Base-by-base conservation (phyloP, 35 echinoderm and acorn worm genomes). In the Patiria miniata region DNA sequence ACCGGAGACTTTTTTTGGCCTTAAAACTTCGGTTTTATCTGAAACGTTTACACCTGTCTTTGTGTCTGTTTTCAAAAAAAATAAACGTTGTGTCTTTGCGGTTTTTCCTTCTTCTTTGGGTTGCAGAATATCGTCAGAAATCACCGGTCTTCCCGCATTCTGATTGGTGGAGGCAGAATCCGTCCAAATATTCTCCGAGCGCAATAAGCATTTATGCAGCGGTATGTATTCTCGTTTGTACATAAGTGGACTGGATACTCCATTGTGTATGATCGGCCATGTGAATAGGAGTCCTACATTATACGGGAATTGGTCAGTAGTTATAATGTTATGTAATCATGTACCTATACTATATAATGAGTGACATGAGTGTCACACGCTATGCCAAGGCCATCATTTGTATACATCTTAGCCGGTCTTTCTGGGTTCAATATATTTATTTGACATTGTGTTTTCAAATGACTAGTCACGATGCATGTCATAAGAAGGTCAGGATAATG, bases 181-280 rank as follows among this genome's bases (percentile, higher is more conserved):
- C 65, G 65, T 73, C 65, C 65, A 73, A 26, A 26, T 26, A 18
- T 32, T 73, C 34, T 73, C 65, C 42, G 29, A 73, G 65, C 65
- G 65, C 65, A 73, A 73, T 73, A 73, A 73, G 65, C 65, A 73
- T 73, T 58, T 73, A 73, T 73, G 65, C 65, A 73, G 65, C 65
- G 65, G 65, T 73, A 73, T 73, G 65, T 73, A 73, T 73, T 73
- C 34, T 32, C 6, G 65, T 73, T 26, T 73, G 34, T 34, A 73
- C 26, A 34, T 18, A 34, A 30, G 26, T 6, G 26, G 26, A 73
- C 65, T 26, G 19, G 3, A 22, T 73, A 28, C 34, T 12, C 65
- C 23, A 10, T 33, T 10, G 9, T 73, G 26, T 26, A 12, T 14
- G 29, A 34, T 14, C 34, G 65, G 26, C 10, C 52, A 55, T 55